Conservation (phyloP, 2,797 vertebrate genomes). For the Neosilurus mollespiculum region DNA sequence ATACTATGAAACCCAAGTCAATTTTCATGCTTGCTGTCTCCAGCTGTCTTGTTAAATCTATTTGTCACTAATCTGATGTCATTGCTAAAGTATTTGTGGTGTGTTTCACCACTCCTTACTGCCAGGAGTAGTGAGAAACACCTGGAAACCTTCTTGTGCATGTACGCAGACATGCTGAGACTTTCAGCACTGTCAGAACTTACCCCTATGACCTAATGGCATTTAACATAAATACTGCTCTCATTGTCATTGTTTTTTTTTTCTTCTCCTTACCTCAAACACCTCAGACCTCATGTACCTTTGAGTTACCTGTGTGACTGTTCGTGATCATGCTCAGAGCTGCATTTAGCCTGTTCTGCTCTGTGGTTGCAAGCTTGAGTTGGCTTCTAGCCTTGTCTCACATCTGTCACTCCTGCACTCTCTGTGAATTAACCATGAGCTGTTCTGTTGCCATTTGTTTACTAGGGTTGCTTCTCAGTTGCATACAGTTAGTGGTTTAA, state of each 20-base stretch:
- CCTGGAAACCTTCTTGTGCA: neutral
- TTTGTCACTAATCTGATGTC: slow-evolving; percentile 14
- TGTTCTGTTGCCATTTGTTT: neutral
- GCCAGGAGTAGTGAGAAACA: neutral
- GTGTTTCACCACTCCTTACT: neutral
- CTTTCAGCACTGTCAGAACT: slow-evolving; percentile 1
- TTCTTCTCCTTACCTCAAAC: neutral
- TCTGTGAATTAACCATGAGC: neutral
- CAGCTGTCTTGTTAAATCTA: neutral
- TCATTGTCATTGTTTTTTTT: neutral
- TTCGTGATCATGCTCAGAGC: neutral
- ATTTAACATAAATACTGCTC: neutral
- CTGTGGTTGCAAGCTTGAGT: neutral
- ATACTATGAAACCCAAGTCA: neutral
- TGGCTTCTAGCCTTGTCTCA: neutral
- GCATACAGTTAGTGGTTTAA: neutral
- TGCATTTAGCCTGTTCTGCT: neutral
- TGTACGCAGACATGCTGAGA: neutral
- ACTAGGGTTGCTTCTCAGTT: too few species aligned
- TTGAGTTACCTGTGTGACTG: neutral
- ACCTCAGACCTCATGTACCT: neutral
- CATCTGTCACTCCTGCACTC: neutral
- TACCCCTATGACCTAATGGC: too few species aligned
- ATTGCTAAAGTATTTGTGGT: slow-evolving; percentile 1
- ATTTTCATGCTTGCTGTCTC: neutral